These are phyloP conservation scores for Pongo abelii DNA, from an alignment of 2,113 vertebrate genomes.

Conservation along the genomic window DNA sequence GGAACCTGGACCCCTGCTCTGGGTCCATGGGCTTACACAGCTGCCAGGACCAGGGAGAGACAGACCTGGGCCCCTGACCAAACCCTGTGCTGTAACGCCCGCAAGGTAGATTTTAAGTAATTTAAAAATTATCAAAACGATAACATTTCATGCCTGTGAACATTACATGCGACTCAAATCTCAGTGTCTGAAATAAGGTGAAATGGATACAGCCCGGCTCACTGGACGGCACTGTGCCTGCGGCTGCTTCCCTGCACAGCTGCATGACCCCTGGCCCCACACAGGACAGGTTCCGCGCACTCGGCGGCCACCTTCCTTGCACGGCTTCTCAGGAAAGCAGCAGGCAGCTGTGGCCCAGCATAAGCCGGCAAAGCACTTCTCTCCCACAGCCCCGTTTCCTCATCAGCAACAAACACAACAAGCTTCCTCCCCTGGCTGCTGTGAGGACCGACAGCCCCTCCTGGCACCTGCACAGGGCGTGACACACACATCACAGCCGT, in stretches of 20 bases:
- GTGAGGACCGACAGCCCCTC: background rate
- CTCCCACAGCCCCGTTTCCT: background rate
- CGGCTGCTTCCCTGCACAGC: background rate
- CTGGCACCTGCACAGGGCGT: background rate
- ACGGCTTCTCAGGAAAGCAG: background rate
- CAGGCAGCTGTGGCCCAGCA: background rate
- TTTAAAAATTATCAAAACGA: too few species aligned
- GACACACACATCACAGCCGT: background rate
- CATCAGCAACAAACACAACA: background rate
- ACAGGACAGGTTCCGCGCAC: background rate
- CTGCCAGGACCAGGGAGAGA: background rate
- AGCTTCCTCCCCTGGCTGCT: background rate
- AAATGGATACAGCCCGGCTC: background rate
- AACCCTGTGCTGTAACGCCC: background rate
- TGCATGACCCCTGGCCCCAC: background rate
- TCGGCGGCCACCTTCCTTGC: background rate
- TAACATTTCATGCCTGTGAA: background rate
- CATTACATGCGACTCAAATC: background rate
- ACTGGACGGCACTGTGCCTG: background rate
- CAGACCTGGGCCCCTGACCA: background rate
- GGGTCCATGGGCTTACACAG: background rate
- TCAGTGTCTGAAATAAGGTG: too few species aligned
- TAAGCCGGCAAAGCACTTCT: background rate
- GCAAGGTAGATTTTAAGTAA: background rate
- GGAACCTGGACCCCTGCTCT: too few species aligned